Percentiles rank a stretch among this genome's conserved stretches.
phyloP scores from a whole-genome alignment of 2,888 invertebrate genomes.

The Celastrina argiolus region DNA sequence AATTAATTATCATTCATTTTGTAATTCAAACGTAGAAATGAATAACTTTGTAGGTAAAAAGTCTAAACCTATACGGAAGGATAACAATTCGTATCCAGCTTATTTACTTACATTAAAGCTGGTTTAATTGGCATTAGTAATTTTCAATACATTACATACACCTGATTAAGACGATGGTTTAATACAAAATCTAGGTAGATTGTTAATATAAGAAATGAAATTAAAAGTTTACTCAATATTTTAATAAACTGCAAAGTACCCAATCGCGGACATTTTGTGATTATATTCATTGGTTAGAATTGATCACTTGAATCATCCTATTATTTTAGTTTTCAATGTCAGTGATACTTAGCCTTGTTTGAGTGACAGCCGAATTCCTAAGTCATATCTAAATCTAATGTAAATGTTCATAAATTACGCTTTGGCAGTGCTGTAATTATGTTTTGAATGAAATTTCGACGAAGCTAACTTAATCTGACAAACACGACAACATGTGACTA shows the following conservation, averaged over 20 bases:
- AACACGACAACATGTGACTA: neutral
- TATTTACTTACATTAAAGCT: neutral
- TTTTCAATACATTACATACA: slow-evolving; percentile 8
- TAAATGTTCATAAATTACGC: neutral
- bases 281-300: neutral
- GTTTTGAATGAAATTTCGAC: slow-evolving; percentile 6
- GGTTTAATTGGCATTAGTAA: slow-evolving; percentile 6
- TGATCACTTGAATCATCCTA: neutral
- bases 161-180: neutral
- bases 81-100: neutral
- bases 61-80: neutral
- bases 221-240: neutral
- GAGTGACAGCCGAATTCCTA: neutral
- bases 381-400: neutral
- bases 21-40: neutral
- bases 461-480: neutral
- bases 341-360: neutral
- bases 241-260: neutral
- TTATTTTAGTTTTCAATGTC: neutral
- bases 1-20: neutral
- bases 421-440: slow-evolving; percentile 11
- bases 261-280: neutral
- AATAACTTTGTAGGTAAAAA: neutral
- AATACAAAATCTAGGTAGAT: slow-evolving; percentile 13
- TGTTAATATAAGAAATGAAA: neutral